These are phyloP conservation scores for Sitophilus oryzae DNA, from an alignment of 1,140 invertebrate species.

Conservation along the genomic window DNA sequence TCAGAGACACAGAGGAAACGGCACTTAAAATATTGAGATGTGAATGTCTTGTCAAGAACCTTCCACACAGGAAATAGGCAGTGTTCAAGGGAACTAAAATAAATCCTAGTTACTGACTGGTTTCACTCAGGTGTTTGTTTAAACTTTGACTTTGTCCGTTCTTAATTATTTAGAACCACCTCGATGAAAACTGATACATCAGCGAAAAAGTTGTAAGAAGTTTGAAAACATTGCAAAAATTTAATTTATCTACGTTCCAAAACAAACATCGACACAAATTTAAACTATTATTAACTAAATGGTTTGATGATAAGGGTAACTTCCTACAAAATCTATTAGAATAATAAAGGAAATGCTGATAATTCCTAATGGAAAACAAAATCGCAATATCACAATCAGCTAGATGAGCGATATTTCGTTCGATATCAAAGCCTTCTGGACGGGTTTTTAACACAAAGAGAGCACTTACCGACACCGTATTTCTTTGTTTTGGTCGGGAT, in stretches of 20 bases:
- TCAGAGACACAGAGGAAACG: conserved; percentile 30
- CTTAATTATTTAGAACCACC: conserved; percentile 1
- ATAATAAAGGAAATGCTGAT: too few relatives aligned
- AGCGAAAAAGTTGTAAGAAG: too few relatives aligned
- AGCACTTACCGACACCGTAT: conserved; percentile 57
- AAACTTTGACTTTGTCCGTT: not conserved
- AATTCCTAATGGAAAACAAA: too few relatives aligned
- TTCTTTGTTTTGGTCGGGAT: conserved; percentile 57
- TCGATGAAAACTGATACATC: too few relatives aligned
- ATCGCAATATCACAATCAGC: conserved; percentile 3
- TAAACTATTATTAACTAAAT: too few relatives aligned
- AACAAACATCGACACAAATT: too few relatives aligned
- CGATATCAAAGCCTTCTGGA: too few relatives aligned
- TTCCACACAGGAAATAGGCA: conserved; percentile 28
- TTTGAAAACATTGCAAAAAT: too few relatives aligned
- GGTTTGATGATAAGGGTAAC: too few relatives aligned
- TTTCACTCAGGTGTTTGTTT: conserved; percentile 15
- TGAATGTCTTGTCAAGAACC: conserved; percentile 18
- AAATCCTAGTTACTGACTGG: conserved; percentile 10
- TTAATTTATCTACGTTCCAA: too few relatives aligned
- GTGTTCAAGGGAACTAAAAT: conserved; percentile 27
- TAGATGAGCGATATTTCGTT: not conserved
- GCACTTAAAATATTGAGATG: conserved; percentile 31
- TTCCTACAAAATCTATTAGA: too few relatives aligned
- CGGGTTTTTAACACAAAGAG: too few relatives aligned